phyloP scores from a whole-genome alignment of 2,888 invertebrate species.

The Eudemis profundana region DNA sequence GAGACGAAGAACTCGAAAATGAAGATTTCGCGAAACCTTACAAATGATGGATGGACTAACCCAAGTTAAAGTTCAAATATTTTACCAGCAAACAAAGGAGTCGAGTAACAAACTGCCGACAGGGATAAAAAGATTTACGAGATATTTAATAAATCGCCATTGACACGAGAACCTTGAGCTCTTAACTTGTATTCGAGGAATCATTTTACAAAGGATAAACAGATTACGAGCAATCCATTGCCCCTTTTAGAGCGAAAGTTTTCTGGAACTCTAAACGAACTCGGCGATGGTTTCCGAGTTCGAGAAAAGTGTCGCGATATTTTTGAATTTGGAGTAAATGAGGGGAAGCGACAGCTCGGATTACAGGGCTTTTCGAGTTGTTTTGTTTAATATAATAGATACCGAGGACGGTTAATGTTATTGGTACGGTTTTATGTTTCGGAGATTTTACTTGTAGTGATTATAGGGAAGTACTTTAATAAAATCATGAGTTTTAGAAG shows the following conservation, averaged over 20 bases:
- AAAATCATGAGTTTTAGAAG: too few species aligned
- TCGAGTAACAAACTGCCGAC: slow-evolving; percentile 45
- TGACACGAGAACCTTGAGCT: slow-evolving; percentile 39
- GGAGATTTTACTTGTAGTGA: slow-evolving; percentile 1
- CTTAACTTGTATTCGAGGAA: slow-evolving; percentile 18
- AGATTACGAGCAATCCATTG: slow-evolving; percentile 20
- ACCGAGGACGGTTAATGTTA: slow-evolving; percentile 4
- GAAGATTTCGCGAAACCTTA: not conserved
- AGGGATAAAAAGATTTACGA: slow-evolving; percentile 53
- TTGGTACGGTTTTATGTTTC: slow-evolving; percentile 15
- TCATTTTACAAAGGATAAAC: not conserved
- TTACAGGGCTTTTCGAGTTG: slow-evolving; percentile 40
- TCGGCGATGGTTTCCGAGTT: slow-evolving; percentile 17
- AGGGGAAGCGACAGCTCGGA: slow-evolving; percentile 34
- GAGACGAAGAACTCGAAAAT: not conserved
- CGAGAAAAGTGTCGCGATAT: not conserved
- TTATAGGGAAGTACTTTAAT: not conserved
- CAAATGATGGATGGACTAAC: slow-evolving; percentile 34
- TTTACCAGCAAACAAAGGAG: slow-evolving; percentile 35
- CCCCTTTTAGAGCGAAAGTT: not conserved
- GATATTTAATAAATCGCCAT: slow-evolving; percentile 53
- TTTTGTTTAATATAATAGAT: slow-evolving; percentile 25
- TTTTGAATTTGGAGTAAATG: slow-evolving; percentile 24
- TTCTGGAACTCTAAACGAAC: not conserved
- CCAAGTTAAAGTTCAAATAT: slow-evolving; percentile 39